Conservation (phyloP, 2,797 vertebrate species). For the Sebastes wilsoni region DNA sequence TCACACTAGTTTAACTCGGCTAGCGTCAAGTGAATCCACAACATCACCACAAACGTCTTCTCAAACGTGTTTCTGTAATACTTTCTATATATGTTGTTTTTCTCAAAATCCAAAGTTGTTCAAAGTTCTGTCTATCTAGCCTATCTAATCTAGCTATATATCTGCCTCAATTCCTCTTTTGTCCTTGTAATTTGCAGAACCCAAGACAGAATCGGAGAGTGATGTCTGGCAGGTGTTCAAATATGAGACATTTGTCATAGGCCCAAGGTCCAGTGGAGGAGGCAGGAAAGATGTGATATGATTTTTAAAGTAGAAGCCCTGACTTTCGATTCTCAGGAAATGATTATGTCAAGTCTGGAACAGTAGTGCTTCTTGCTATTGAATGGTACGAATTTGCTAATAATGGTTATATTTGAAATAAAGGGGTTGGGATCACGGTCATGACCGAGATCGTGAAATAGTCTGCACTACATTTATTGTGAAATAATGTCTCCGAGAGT, state of each 20-base stretch:
- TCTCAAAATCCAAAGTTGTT: not conserved
- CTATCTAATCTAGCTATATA: not conserved
- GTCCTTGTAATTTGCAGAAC: slow-evolving; percentile 49
- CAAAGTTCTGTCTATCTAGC: not conserved
- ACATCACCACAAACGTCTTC: no score
- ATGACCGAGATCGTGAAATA: slow-evolving; percentile 22
- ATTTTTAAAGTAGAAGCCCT: slow-evolving; percentile 39
- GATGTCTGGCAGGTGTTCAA: slow-evolving; percentile 56
- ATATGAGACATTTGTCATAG: slow-evolving; percentile 57
- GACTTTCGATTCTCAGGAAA: slow-evolving; percentile 44
- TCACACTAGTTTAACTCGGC: no score
- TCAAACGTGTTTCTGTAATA: no score
- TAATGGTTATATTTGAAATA: slow-evolving; percentile 43
- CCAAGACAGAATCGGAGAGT: slow-evolving; percentile 33
- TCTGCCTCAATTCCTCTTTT: slow-evolving; percentile 14
- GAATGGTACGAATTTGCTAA: slow-evolving; percentile 20
- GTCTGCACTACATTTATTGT: slow-evolving; percentile 17
- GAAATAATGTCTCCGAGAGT: slow-evolving; percentile 40
- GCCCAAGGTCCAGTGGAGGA: slow-evolving; percentile 40
- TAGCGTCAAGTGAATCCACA: no score
- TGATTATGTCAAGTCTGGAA: slow-evolving; percentile 34
- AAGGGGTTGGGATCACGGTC: slow-evolving; percentile 8
- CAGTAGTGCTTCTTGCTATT: not conserved
- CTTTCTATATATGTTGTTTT: no score
- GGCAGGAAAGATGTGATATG: slow-evolving; percentile 55